Evolutionary conservation across 2,113 vertebrate genomes (phyloP), one percentile per base, ranked within the genome.

Genomic region (Pycnonotus jocosus): DNA sequence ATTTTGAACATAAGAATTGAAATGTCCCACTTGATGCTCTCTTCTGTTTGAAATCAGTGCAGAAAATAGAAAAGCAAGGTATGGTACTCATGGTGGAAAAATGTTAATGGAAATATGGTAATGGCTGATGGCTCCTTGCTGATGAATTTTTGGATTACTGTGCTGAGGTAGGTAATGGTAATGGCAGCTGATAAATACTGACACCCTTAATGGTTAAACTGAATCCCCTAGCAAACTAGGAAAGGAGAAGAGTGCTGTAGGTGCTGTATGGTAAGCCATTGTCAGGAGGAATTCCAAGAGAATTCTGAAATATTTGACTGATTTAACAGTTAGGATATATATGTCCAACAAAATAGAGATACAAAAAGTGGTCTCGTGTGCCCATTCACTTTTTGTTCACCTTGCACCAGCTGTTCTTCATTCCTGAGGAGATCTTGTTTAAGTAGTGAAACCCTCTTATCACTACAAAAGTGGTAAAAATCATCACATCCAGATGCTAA

Each of bases 401-500:
- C 80, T 96, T 93, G 17, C 20, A 65, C 28, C 74, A 86, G 50
- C 70, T 77, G 45, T 31, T 88, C 51, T 90, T 90, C 27, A 58
- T 84, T 94, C 76, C 86, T 68, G 69, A 95, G 70, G 90, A 88
- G 80, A 64, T 71, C 33, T 66, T 83, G 33, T 88, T 86, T 57
- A 72, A 92, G 42, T 76, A 85, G 74, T 4, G 13, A 86, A 92
- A 73, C 71, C 10, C 57, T 80, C 54, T 77, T 92, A 83, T 58
- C 0, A 0, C 62, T 94, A 6, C 12, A 80, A 90, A 92, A 95
- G 37, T 69, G 65, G 71, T 72, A 85, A 92, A 91, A 82, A 76
- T 85, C 85, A 93, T 58, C 79, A 80, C 54, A 88, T 92, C 31
- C 90, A 90, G 93, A 94, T 94, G 93, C 90, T 77, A 92, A 90